These are phyloP conservation scores for Coelopa pilipes DNA, from an alignment of 2,888 invertebrate species.

Conservation along the genomic window DNA sequence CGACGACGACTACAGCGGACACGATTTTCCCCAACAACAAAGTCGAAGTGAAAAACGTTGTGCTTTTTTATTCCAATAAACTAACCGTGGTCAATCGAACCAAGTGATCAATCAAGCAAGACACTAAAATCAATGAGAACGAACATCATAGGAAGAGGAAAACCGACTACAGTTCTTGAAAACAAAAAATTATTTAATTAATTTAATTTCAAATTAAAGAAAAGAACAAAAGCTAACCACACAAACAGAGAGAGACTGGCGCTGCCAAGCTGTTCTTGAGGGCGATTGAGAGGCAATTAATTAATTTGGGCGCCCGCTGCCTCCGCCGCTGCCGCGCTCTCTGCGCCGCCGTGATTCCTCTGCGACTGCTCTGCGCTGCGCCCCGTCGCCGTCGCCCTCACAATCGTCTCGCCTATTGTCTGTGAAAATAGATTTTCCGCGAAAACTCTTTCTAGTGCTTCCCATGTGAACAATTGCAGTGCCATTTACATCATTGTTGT, in stretches of 20 bases:
- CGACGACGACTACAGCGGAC: background rate
- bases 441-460: constrained; percentile 22
- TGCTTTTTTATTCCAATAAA: constrained; percentile 13
- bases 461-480: background rate
- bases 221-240: background rate
- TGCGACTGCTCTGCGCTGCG: background rate
- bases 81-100: background rate
- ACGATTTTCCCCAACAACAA: background rate
- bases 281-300: background rate
- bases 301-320: constrained; percentile 17
- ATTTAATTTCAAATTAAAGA: too few relatives aligned
- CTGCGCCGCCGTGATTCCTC: constrained; percentile 8
- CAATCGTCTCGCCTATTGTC: background rate
- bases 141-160: too few relatives aligned
- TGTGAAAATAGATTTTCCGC: constrained; percentile 27
- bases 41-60: constrained; percentile 24
- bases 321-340: too few relatives aligned
- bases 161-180: too few relatives aligned
- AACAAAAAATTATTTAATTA: too few relatives aligned
- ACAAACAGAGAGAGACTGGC: too few relatives aligned
- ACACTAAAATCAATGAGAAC: background rate
- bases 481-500: too few relatives aligned
- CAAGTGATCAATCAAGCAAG: background rate
- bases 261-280: constrained; percentile 12
- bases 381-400: background rate